These are phyloP conservation scores for Cnemophilus loriae DNA, from an alignment of 2,113 vertebrate genomes.

Conservation along the genomic window DNA sequence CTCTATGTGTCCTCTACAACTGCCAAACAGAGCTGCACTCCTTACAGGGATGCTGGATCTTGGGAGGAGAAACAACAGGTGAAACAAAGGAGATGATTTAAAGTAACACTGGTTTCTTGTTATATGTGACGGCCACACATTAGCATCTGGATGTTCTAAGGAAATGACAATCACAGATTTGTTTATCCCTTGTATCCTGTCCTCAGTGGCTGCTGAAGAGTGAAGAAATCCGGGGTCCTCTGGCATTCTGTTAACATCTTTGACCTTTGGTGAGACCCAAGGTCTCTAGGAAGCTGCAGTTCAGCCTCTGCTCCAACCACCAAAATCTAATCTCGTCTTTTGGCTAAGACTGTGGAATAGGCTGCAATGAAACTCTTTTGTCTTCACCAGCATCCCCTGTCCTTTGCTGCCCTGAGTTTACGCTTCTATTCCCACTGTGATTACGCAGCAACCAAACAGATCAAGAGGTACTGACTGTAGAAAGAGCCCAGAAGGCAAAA, in stretches of 20 bases:
- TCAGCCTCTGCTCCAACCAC: not conserved
- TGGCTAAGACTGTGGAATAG: not conserved
- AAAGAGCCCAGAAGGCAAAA: not conserved
- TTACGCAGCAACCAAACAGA: not conserved
- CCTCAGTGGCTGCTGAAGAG: not conserved
- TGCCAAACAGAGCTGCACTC: not conserved
- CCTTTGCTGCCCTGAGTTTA: not conserved
- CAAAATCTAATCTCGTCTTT: not conserved
- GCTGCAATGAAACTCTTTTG: not conserved
- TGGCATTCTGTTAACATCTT: not conserved
- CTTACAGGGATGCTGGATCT: not conserved
- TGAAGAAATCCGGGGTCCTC: not conserved
- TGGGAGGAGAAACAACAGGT: not conserved
- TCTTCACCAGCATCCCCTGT: not conserved
- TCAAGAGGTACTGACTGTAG: not conserved
- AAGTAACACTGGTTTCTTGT: not conserved
- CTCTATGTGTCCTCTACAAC: not conserved
- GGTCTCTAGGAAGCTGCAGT: not conserved
- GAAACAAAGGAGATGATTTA: not conserved
- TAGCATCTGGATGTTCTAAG: not conserved
- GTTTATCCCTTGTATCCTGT: not conserved
- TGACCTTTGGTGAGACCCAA: not conserved
- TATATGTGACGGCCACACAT: not conserved
- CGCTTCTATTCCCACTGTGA: not conserved
- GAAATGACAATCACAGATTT: not conserved